Conservation (phyloP, 1,140 invertebrate genomes). For the Lasaia peninsularis region DNA sequence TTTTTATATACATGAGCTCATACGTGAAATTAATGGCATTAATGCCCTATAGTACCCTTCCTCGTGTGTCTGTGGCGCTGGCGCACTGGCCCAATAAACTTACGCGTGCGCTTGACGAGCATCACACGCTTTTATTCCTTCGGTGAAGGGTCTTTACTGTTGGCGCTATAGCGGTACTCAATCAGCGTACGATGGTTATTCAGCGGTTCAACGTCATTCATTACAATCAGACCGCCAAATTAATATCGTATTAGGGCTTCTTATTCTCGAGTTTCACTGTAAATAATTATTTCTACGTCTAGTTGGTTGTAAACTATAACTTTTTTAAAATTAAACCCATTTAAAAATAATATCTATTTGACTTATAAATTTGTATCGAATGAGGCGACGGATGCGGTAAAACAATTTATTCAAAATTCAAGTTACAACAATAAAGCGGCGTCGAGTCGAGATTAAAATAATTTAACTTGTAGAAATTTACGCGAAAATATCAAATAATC, state of each 20-base stretch:
- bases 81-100: constrained; percentile 47
- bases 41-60: constrained; percentile 35
- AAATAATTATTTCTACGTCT: background rate
- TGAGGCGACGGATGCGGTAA: constrained; percentile 70
- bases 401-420: constrained; percentile 15
- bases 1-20: constrained; percentile 10
- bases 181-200: constrained; percentile 12
- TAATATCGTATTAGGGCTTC: no score
- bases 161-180: constrained; percentile 28
- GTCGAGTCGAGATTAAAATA: constrained; percentile 51
- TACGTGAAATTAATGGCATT: constrained; percentile 1
- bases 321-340: background rate
- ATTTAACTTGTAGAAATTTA: background rate
- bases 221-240: constrained; percentile 1
- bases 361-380: constrained; percentile 25
- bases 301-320: background rate
- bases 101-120: constrained; percentile 65
- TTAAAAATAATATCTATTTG: background rate
- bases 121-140: constrained; percentile 60
- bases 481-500: background rate
- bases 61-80: constrained; percentile 53
- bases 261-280: background rate
- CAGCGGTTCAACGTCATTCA: constrained; percentile 2
- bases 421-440: constrained; percentile 49
- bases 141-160: constrained; percentile 56